Evolutionary conservation across 2,113 vertebrate genomes (phyloP).

Genomic region (Poicephalus meyeri): DNA sequence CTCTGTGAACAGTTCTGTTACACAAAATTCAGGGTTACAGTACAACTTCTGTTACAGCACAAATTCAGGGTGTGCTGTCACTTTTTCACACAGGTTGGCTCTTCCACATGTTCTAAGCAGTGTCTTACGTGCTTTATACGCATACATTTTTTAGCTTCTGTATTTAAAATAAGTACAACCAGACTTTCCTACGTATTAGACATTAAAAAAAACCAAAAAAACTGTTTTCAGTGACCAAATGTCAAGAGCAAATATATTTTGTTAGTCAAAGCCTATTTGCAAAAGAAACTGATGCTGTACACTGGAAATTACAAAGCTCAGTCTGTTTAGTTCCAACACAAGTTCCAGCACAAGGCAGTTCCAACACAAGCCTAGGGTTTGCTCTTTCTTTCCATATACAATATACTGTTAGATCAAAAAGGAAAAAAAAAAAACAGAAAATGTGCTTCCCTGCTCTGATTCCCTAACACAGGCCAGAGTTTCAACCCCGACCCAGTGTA

Average conservation of each 20-base stretch:
- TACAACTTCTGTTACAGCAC: background rate
- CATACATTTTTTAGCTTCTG: background rate
- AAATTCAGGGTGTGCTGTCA: background rate
- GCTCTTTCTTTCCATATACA: background rate
- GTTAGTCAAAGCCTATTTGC: background rate
- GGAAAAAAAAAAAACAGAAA: background rate
- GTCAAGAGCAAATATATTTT: background rate
- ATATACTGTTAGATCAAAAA: background rate
- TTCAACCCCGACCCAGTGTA: background rate
- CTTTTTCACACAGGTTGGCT: background rate
- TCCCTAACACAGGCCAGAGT: background rate
- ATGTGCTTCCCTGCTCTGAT: background rate
- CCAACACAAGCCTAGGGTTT: background rate
- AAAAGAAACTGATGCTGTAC: background rate
- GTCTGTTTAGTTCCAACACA: conserved; percentile 1
- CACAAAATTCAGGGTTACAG: background rate
- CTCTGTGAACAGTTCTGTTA: background rate
- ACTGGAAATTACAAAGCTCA: background rate
- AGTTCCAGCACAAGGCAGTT: background rate
- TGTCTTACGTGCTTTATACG: background rate
- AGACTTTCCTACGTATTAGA: background rate
- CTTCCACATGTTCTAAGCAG: background rate
- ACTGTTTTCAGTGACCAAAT: background rate
- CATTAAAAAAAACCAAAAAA: background rate
- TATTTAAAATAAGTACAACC: background rate